phyloP scores from a whole-genome alignment of 2,888 invertebrate species.

The Tinea trinotella region DNA sequence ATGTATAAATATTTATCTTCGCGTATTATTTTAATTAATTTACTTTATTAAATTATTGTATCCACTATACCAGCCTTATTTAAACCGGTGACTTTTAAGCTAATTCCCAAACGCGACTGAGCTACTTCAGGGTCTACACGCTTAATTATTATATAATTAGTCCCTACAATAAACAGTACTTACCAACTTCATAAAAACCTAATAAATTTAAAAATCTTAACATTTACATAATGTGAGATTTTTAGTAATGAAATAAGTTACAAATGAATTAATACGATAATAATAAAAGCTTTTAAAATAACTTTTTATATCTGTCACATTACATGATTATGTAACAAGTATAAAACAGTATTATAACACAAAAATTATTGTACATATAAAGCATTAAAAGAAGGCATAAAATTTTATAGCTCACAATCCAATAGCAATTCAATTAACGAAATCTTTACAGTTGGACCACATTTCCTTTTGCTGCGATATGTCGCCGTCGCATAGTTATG shows the following conservation, averaged over 20 bases:
- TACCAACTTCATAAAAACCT: too few species aligned
- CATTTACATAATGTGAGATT: too few species aligned
- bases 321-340: neutral
- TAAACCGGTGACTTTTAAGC: too few species aligned
- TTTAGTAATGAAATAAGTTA: neutral
- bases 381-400: neutral
- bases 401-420: constrained; percentile 1
- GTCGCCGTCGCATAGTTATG: constrained; percentile 1
- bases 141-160: too few species aligned
- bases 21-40: too few species aligned
- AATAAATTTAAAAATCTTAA: too few species aligned
- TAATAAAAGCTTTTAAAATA: neutral
- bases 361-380: neutral
- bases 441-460: constrained; percentile 1
- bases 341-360: neutral
- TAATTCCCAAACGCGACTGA: too few species aligned
- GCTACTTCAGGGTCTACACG: too few species aligned
- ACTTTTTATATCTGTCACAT: neutral
- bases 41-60: too few species aligned
- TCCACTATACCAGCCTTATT: too few species aligned
- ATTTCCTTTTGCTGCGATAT: constrained; percentile 16
- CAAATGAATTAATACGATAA: neutral
- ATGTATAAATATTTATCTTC: too few species aligned
- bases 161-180: too few species aligned
- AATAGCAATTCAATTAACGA: constrained; percentile 12